Conservation (phyloP, 2,113 vertebrate genomes). For the Myodes glareolus region DNA sequence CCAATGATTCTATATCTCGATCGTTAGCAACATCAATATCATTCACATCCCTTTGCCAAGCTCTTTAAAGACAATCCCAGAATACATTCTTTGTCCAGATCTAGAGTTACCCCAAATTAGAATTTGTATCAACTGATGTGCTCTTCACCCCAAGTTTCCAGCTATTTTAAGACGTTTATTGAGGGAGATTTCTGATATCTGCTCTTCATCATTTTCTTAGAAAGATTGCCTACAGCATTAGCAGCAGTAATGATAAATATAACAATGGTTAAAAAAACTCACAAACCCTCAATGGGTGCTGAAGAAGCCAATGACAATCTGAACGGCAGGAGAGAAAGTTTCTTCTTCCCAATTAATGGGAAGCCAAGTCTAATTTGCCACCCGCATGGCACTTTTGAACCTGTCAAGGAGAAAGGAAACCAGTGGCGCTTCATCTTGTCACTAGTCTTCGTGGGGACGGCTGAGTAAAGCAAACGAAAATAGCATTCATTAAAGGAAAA, state of each 20-base stretch:
- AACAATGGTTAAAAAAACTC: constrained; percentile 51
- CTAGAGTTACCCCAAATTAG: neutral
- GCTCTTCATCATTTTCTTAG: constrained; percentile 63
- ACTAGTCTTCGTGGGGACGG: constrained; percentile 32
- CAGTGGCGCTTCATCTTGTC: constrained; percentile 14
- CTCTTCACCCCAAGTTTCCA: neutral
- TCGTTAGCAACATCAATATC: neutral
- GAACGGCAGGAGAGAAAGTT: constrained; percentile 83
- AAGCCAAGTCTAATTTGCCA: constrained; percentile 84
- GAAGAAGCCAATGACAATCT: constrained; percentile 80
- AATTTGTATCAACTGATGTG: neutral
- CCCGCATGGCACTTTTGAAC: constrained; percentile 82
- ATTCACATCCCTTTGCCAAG: neutral
- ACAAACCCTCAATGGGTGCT: constrained; percentile 69
- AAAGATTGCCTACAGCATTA: constrained; percentile 43
- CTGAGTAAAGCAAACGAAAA: constrained; percentile 68
- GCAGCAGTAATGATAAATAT: constrained; percentile 38
- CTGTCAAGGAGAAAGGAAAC: constrained; percentile 74
- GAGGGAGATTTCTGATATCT: constrained; percentile 38
- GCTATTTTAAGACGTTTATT: constrained; percentile 48
- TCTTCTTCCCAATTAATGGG: constrained; percentile 84
- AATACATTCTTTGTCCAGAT: neutral
- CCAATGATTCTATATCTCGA: neutral
- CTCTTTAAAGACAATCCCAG: constrained; percentile 16
- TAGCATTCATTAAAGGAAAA: constrained; percentile 70